Evolutionary conservation across 2,797 vertebrate species (phyloP).

Genomic region (Coccyzus lansbergi): DNA sequence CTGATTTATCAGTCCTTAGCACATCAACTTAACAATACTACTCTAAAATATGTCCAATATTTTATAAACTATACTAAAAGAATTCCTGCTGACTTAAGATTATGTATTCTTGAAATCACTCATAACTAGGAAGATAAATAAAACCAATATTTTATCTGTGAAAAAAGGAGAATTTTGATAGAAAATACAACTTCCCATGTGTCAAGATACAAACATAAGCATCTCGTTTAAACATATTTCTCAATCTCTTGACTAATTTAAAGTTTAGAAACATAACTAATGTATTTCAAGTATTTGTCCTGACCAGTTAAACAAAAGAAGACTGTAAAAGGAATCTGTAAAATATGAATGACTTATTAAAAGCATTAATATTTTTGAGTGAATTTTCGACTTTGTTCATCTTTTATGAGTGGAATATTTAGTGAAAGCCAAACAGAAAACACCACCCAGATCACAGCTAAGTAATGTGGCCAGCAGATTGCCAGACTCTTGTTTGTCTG

Average conservation of each 20-base stretch:
- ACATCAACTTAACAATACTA: neutral
- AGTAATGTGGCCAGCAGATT: neutral
- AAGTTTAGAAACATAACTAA: neutral
- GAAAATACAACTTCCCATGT: neutral
- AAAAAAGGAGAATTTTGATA: neutral
- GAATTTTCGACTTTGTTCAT: neutral
- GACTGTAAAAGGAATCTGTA: neutral
- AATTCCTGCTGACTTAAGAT: neutral
- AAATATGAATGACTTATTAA: neutral
- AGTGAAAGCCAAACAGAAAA: conserved; percentile 27
- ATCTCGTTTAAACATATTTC: neutral
- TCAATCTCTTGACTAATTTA: neutral
- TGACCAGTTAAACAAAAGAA: neutral
- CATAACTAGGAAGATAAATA: neutral
- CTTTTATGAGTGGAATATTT: neutral
- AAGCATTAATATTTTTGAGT: neutral
- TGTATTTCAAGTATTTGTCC: neutral
- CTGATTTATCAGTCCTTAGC: neutral
- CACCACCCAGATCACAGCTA: neutral
- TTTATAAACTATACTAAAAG: neutral
- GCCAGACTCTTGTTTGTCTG: neutral
- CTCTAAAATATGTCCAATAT: neutral
- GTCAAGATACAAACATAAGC: neutral
- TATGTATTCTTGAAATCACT: neutral
- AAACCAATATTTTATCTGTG: neutral